Percentiles rank a stretch among this genome's conserved stretches.
phyloP scores from a whole-genome alignment of 2,888 invertebrate genomes.

The Rhynchonema sp. region DNA sequence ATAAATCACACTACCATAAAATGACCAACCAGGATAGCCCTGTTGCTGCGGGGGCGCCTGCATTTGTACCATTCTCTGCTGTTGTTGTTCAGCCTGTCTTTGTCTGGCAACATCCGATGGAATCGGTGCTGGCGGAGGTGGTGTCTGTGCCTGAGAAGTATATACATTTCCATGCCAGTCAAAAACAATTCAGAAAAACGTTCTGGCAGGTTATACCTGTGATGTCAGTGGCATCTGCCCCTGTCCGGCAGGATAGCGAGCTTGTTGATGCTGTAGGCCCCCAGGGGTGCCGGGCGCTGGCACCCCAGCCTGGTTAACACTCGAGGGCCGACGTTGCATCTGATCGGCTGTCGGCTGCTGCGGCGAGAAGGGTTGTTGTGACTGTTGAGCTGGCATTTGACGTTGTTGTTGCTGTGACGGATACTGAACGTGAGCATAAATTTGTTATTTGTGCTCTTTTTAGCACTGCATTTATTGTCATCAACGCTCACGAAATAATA shows the following conservation, averaged over 20 bases:
- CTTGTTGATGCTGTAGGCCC: too few relatives aligned
- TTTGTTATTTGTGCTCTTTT: too few relatives aligned
- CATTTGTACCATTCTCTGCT: background rate
- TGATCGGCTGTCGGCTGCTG: background rate
- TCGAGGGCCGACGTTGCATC: background rate
- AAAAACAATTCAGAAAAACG: too few relatives aligned
- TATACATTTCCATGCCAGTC: background rate
- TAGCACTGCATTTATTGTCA: too few relatives aligned
- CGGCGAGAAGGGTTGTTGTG: background rate
- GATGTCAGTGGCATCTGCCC: too few relatives aligned
- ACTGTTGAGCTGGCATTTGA: background rate
- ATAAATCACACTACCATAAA: too few relatives aligned
- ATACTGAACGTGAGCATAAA: background rate
- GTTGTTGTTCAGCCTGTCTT: background rate
- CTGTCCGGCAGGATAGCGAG: too few relatives aligned
- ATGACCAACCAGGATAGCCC: too few relatives aligned
- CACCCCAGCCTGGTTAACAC: background rate
- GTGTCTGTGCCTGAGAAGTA: background rate
- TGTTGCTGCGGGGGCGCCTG: background rate
- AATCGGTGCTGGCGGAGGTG: slow-evolving; percentile 1
- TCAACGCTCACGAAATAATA: too few relatives aligned
- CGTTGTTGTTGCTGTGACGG: background rate
- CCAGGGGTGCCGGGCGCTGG: too few relatives aligned
- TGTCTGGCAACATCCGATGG: background rate
- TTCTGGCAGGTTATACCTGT: too few relatives aligned